These are phyloP conservation scores for Martes flavigula DNA, from an alignment of 2,797 vertebrate species.

Conservation along the genomic window DNA sequence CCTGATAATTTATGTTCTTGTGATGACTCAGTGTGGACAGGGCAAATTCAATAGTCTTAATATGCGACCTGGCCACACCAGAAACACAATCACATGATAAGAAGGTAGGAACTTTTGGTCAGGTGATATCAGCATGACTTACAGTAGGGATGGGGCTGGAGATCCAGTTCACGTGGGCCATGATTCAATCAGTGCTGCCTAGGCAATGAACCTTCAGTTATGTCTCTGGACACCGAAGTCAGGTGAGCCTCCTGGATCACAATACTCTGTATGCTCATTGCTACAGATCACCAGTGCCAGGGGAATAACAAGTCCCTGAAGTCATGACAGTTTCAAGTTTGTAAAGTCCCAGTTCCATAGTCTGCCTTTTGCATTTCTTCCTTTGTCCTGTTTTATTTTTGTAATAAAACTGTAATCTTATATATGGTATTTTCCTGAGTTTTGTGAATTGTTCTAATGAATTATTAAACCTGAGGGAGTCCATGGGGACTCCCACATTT, in stretches of 20 bases:
- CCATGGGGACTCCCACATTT: neutral
- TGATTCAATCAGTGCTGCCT: neutral
- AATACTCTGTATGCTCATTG: neutral
- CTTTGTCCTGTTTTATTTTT: neutral
- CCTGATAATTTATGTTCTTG: neutral
- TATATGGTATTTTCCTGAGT: neutral
- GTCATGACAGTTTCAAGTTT: neutral
- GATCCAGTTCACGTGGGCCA: neutral
- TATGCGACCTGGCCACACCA: neutral
- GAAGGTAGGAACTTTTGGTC: neutral
- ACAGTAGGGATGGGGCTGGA: neutral
- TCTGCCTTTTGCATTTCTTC: neutral
- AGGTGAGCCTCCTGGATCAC: neutral
- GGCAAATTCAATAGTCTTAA: neutral
- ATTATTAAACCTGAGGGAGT: neutral
- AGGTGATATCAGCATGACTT: neutral
- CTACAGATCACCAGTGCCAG: neutral
- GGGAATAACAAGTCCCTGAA: neutral
- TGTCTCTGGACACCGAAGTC: neutral
- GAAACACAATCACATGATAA: neutral
- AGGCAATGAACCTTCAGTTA: neutral
- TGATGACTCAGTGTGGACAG: neutral
- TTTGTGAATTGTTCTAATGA: neutral
- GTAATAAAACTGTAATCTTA: neutral
- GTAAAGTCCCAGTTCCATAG: neutral